Evolutionary conservation across 2,888 invertebrate genomes (phyloP), one percentile per base, ranked within the genome.

Genomic region (Gnatocerus cornutus): DNA sequence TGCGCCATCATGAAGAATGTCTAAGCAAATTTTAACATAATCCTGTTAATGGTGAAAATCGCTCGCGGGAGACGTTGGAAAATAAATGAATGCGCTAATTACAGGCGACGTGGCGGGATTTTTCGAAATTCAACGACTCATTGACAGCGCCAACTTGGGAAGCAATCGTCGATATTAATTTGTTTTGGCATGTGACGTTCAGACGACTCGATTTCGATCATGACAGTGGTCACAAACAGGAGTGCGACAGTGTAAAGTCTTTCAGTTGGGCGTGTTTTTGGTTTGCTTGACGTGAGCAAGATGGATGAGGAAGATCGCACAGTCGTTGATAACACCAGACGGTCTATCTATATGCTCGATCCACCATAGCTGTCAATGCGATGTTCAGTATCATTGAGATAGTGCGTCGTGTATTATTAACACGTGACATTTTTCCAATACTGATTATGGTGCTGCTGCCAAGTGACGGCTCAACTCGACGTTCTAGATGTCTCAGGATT

Each of bases 331-430:
- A 65, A 56, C 56, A 65, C 65, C 65, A 46, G 56, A 65, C 53
- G 55, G 21, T 58, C 29, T 65, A 65, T 66, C 61, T 68, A 21
- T 53, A 43, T 29, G 41, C 29, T 59, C 66, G 33, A 58, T 58
- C 58, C 59, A n/a, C 39, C 12, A 45, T 61, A 59, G 61, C 61
- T 68, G 68, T 68, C 68, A 53, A 53, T 68, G 53, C 61, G 13
- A 68, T 62, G 61, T 68, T 68, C 53, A 30, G 33, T 53, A 68
- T 68, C 68, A 68, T 13, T 37, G 53, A 43, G 59, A 68, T 68
- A 53, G 41, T 62, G 53, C 30, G 52, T 39, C 53, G 46, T 68
- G 68, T 61, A 68, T 68, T 66, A 58, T 66, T 68, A 62, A 61
- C 55, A 62, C 62, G 48, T 66, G 66, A 66, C 66, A 55, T 53